Evolutionary conservation across 37 sponge, comb jelly and placozoan genomes (phyloP).

Genomic region (Amphimedon queenslandica): DNA sequence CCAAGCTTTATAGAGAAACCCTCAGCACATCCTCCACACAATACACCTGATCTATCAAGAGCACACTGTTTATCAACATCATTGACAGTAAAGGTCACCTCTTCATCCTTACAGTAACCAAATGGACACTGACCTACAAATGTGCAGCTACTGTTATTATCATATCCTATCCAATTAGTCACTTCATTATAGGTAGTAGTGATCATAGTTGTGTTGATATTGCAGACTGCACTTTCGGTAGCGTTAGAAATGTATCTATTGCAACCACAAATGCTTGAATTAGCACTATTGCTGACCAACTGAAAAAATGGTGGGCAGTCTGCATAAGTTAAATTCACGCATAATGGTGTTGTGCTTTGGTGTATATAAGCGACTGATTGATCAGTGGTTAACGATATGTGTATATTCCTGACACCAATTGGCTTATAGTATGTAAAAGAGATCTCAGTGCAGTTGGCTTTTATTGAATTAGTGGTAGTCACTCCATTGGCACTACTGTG

Average conservation of each 20-base stretch:
- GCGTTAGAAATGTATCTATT: background rate
- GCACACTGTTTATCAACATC: background rate
- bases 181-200: background rate
- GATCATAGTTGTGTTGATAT: background rate
- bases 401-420: too few relatives aligned
- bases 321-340: too few relatives aligned
- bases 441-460: too few relatives aligned
- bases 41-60: background rate
- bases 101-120: background rate
- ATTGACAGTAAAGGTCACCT: background rate
- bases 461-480: too few relatives aligned
- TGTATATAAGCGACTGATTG: too few relatives aligned
- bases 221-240: background rate
- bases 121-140: background rate
- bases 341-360: too few relatives aligned
- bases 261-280: background rate
- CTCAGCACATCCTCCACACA: slow-evolving; percentile 7
- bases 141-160: slow-evolving; percentile 4
- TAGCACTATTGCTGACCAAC: background rate
- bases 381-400: too few relatives aligned
- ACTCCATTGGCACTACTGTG: too few relatives aligned
- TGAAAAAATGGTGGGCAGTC: background rate
- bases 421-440: too few relatives aligned
- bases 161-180: slow-evolving; percentile 8
- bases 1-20: background rate